These are phyloP conservation scores for Eucera pruinosa DNA, from an alignment of 2,888 invertebrate genomes.

Conservation along the genomic window DNA sequence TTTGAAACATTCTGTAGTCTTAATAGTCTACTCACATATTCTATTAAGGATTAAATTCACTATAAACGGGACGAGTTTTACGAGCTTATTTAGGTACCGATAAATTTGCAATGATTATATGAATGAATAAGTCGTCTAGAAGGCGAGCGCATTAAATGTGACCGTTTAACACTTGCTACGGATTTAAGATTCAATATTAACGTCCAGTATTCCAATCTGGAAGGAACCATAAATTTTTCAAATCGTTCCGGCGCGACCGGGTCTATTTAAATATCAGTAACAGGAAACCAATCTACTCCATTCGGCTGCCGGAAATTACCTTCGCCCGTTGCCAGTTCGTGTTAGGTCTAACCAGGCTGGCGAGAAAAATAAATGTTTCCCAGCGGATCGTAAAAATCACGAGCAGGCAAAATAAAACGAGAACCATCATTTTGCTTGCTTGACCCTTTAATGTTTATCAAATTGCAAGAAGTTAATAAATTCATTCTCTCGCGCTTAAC, in stretches of 20 bases:
- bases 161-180: slow-evolving; percentile 5
- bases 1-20: not conserved
- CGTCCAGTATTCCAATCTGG: slow-evolving; percentile 52
- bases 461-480: not conserved
- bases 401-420: slow-evolving; percentile 15
- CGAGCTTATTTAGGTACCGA: not conserved
- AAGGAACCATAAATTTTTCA: slow-evolving; percentile 66
- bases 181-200: slow-evolving; percentile 63
- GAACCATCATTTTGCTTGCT: not conserved
- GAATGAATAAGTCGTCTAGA: not conserved
- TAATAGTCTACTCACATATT: not conserved
- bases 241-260: slow-evolving; percentile 57
- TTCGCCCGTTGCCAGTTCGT: slow-evolving; percentile 66
- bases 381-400: slow-evolving; percentile 39
- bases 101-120: slow-evolving; percentile 3
- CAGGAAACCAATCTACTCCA: slow-evolving; percentile 74
- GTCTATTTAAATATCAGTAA: slow-evolving; percentile 75
- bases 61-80: not conserved
- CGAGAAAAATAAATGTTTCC: slow-evolving; percentile 59
- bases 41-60: not conserved
- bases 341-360: slow-evolving; percentile 61
- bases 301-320: slow-evolving; percentile 76
- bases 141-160: not conserved
- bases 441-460: not conserved
- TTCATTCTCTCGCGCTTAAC: not conserved